phyloP scores from a whole-genome alignment of 2,797 vertebrate species.

The Spea hammondii region DNA sequence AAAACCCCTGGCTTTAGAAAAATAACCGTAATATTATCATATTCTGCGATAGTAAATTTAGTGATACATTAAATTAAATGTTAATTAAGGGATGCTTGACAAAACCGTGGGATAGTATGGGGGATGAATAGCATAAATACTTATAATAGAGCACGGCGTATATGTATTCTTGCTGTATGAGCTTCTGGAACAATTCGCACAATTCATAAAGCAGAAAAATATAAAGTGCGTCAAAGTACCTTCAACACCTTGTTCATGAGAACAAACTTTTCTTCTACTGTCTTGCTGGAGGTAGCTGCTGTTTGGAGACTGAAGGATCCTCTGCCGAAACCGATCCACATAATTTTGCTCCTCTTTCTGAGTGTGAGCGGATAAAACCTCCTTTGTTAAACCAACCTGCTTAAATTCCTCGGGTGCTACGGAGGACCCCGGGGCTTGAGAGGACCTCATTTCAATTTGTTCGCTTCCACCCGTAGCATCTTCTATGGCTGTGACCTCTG shows the following conservation, averaged over 20 bases:
- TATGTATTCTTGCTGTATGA: too few species aligned
- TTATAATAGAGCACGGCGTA: too few species aligned
- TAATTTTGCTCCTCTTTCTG: constrained; percentile 87
- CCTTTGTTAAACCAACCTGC: constrained; percentile 78
- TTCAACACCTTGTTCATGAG: constrained; percentile 72
- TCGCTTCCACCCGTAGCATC: constrained; percentile 71
- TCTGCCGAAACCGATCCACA: constrained; percentile 76
- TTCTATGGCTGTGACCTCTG: constrained; percentile 78
- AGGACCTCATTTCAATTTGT: constrained; percentile 60
- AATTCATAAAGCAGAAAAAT: too few species aligned
- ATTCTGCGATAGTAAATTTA: neutral
- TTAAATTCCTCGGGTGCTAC: constrained; percentile 65
- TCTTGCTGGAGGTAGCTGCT: constrained; percentile 77
- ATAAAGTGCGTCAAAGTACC: constrained; percentile 8
- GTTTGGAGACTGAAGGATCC: constrained; percentile 79
- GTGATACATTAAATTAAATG: too few species aligned
- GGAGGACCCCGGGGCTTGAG: constrained; percentile 51
- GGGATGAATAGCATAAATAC: too few species aligned
- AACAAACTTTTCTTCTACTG: constrained; percentile 69
- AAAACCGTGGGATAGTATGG: too few species aligned
- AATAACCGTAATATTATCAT: too few species aligned
- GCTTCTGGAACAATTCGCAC: too few species aligned
- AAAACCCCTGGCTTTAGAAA: neutral
- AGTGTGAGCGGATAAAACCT: constrained; percentile 82
- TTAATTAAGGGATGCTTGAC: too few species aligned